Evolutionary conservation across 2,888 invertebrate genomes (phyloP).

Genomic region (Rotaria macrura): DNA sequence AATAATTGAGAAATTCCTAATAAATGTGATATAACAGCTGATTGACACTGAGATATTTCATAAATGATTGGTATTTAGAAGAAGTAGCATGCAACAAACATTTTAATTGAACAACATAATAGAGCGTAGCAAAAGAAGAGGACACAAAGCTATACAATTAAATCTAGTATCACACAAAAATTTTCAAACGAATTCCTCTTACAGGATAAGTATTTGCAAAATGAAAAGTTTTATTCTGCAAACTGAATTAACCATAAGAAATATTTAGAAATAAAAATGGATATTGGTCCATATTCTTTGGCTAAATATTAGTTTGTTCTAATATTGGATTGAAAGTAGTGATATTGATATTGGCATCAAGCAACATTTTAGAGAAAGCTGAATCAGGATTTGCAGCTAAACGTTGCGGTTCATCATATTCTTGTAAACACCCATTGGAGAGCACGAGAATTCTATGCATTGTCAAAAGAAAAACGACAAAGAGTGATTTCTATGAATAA

Average conservation of each 20-base stretch:
- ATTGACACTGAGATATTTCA: no score
- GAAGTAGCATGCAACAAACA: not conserved
- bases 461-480: no score
- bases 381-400: conserved; percentile 20
- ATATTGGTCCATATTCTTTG: no score
- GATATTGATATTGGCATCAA: not conserved
- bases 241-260: no score
- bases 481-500: not conserved
- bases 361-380: not conserved
- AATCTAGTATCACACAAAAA: not conserved
- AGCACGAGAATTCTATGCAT: conserved; percentile 31
- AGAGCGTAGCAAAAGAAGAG: not conserved
- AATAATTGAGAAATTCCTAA: no score
- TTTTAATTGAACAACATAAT: not conserved
- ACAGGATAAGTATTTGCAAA: not conserved
- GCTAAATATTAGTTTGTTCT: no score
- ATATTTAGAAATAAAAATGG: no score
- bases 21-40: no score
- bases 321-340: not conserved
- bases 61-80: not conserved
- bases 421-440: conserved; percentile 20
- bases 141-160: not conserved
- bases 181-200: not conserved
- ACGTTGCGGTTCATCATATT: conserved; percentile 25
- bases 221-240: not conserved